Evolutionary conservation across 2,113 vertebrate genomes (phyloP), one percentile per base, ranked within the genome.

Genomic region (Stegastes partitus): DNA sequence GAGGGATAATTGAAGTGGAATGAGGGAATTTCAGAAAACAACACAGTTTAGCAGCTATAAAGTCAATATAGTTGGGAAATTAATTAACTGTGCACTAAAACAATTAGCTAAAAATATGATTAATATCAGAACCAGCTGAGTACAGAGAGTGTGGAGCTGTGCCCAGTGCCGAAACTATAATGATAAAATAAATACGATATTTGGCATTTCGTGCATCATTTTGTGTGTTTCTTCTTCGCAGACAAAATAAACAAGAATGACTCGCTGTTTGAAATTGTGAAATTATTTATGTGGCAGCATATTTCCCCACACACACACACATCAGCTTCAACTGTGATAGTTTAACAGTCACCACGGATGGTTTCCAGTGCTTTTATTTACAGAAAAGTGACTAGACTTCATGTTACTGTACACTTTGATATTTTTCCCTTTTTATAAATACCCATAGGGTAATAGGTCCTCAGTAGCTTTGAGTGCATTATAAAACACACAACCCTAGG

Each of bases 361-460:
- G 93, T 96, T 95, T 96, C 95, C 96, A 96, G 96, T 97, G 94
- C 95, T 96, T 98, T 96, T 97, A 99, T 98, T 97, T 98, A 98
- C 97, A 98, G 93, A 91, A 97, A 96, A 95, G 94, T 96, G 96
- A 94, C 96, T 96, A 95, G 94, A 95, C 95, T 95, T 93, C 92
- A 94, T 97, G 95, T 96, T 96, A 95, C 90, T 93, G 90, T 93
- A 93, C 96, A 97, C 95, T 95, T 96, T 95, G 94, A 97, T 96
- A 97, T 96, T 96, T 31, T 95, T 95, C 93, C 96, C 93, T 96
- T 96, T 95, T 95, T 94, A 97, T 96, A 97, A 96, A 98, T 99
- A 99, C 98, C 98, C 98, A 99, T 97, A 98, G 98, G 98, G 98
- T 98, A 99, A 98, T 97, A 98, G 95, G 97, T 96, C 98, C 96